These are phyloP conservation scores for Melanophora roralis DNA, from an alignment of 2,888 invertebrate species.

Conservation along the genomic window DNA sequence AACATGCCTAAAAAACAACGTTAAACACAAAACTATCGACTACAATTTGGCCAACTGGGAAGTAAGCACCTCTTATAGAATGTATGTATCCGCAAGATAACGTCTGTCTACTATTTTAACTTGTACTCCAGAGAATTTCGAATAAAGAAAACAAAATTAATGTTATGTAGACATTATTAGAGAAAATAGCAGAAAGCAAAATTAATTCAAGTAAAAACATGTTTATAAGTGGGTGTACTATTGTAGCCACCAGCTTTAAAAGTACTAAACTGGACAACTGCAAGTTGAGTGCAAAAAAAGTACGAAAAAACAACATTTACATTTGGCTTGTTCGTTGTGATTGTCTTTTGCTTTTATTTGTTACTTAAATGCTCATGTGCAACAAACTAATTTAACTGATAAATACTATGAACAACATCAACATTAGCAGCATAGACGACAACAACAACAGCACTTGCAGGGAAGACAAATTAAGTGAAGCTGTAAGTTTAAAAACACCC, in stretches of 20 bases:
- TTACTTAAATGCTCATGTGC: constrained; percentile 60
- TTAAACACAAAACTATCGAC: no score
- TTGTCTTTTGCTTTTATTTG: constrained; percentile 44
- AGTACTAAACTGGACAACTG: constrained; percentile 35
- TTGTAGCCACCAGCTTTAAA: constrained; percentile 56
- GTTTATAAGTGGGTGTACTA: constrained; percentile 60
- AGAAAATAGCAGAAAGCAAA: constrained; percentile 27
- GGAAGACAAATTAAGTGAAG: neutral
- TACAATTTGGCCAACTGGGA: no score
- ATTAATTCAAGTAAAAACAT: constrained; percentile 41
- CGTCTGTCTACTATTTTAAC: constrained; percentile 29
- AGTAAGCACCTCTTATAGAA: neutral
- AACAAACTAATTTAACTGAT: constrained; percentile 55
- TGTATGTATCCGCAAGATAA: neutral
- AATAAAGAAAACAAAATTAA: constrained; percentile 43
- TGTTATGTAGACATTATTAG: constrained; percentile 48
- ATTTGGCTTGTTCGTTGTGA: constrained; percentile 24
- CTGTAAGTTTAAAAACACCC: no score
- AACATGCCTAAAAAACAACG: no score
- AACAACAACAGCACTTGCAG: constrained; percentile 7
- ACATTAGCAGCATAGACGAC: constrained; percentile 29
- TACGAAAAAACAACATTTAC: constrained; percentile 5
- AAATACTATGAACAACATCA: constrained; percentile 51
- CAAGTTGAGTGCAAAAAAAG: constrained; percentile 23
- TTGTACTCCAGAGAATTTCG: constrained; percentile 48